A percentile compares a stretch with the other conserved stretches of the same genome.
phyloP scores from a whole-genome alignment of 2,888 invertebrate genomes.

The Shargacucullia verbasci region DNA sequence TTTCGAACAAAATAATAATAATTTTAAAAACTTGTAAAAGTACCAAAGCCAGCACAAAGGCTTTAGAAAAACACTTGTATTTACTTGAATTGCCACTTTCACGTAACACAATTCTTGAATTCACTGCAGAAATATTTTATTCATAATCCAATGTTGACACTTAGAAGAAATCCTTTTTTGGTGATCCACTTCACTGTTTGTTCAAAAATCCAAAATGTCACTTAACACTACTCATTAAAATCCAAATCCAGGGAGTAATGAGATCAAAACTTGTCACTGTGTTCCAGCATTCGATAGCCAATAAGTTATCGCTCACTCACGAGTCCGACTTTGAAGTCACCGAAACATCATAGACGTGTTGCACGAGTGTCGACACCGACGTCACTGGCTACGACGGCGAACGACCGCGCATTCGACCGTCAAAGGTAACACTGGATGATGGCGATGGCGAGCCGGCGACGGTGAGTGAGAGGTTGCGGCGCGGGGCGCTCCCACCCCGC shows the following conservation, averaged over 20 bases:
- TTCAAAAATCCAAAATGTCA: constrained; percentile 79
- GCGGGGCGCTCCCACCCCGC: constrained; percentile 88
- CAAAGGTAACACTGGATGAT: constrained; percentile 90
- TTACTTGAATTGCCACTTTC: constrained; percentile 75
- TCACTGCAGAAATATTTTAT: constrained; percentile 70
- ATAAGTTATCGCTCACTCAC: constrained; percentile 85
- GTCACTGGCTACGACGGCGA: constrained; percentile 87
- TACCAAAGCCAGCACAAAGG: constrained; percentile 60
- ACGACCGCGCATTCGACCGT: constrained; percentile 87
- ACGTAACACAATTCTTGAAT: constrained; percentile 69
- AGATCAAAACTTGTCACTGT: constrained; percentile 90
- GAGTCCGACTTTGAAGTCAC: constrained; percentile 86
- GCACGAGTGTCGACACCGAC: constrained; percentile 87
- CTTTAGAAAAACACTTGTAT: constrained; percentile 66
- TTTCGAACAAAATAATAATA: constrained; percentile 13
- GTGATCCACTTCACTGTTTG: constrained; percentile 84
- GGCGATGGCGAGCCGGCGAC: constrained; percentile 86
- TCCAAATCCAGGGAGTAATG: constrained; percentile 82
- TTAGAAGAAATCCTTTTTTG: constrained; percentile 80
- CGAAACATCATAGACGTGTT: constrained; percentile 88
- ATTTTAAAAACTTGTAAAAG: constrained; percentile 58
- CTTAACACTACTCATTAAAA: constrained; percentile 80
- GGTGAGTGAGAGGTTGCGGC: constrained; percentile 90
- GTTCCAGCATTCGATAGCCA: constrained; percentile 91
- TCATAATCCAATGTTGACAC: constrained; percentile 80